Evolutionary conservation across 2,113 vertebrate genomes (phyloP).

Genomic region (Arvicanthis niloticus): DNA sequence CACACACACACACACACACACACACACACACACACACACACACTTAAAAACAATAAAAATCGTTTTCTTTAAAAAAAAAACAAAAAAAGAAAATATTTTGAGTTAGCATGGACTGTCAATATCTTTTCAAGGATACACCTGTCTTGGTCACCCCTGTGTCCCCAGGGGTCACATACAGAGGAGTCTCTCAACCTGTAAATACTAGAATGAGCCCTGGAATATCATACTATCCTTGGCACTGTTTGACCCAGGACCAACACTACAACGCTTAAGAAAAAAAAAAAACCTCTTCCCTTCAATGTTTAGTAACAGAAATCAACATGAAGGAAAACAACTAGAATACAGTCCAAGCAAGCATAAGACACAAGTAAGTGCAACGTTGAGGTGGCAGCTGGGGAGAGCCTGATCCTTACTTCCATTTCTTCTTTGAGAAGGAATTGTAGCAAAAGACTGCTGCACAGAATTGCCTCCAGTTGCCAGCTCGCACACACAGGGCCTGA

Average conservation of each 20-base stretch:
- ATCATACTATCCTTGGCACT: rapidly evolving
- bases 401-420: not conserved
- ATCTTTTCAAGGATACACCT: not conserved
- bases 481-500: too few relatives aligned
- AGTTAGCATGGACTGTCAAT: not conserved
- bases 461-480: too few relatives aligned
- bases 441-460: not conserved
- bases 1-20: not conserved
- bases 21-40: not conserved
- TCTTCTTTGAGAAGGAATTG: not conserved
- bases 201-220: rapidly evolving
- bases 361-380: not conserved
- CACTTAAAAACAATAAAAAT: not conserved
- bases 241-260: not conserved
- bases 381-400: not conserved
- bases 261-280: not conserved
- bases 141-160: not conserved
- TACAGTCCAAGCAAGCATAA: not conserved
- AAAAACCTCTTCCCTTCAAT: not conserved
- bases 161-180: not conserved
- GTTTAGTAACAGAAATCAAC: not conserved
- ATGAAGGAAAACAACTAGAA: not conserved
- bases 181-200: rapidly evolving
- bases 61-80: not conserved
- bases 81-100: not conserved